A percentile compares a stretch with the other conserved stretches of the same genome.
phyloP scores from a whole-genome alignment of 2,113 vertebrate species.

The Thalassarche chlororhynchos region DNA sequence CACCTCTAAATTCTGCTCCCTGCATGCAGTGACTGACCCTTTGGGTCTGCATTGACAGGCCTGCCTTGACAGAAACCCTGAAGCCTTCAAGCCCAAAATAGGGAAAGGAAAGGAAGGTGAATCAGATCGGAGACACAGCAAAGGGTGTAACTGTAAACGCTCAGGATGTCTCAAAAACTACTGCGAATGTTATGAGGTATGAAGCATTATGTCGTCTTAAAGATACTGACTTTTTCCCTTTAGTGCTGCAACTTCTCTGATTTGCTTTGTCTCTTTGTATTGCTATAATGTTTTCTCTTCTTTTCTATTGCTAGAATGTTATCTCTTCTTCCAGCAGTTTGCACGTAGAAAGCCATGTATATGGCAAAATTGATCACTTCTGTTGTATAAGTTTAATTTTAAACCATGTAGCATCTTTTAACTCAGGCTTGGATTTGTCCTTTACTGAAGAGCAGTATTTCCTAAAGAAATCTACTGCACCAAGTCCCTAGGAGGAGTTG shows the following conservation, averaged over 20 bases:
- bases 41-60: conserved; percentile 79
- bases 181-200: conserved; percentile 97
- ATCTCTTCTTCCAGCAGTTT: not conserved
- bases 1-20: not conserved
- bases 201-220: not conserved
- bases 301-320: not conserved
- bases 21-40: not conserved
- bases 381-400: not conserved
- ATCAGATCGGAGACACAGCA: conserved; percentile 95
- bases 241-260: not conserved
- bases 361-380: not conserved
- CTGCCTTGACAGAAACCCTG: conserved; percentile 96
- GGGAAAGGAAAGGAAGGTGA: conserved; percentile 98
- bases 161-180: conserved; percentile 98
- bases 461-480: not conserved
- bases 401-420: not conserved
- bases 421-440: not conserved
- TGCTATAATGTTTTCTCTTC: not conserved
- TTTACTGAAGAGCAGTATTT: not conserved
- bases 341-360: not conserved
- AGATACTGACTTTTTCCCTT: not conserved
- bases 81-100: conserved; percentile 98
- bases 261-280: not conserved
- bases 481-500: not conserved
- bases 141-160: conserved; percentile 97